Conservation (phyloP, 2,113 vertebrate genomes). For the Mohoua ochrocephala region DNA sequence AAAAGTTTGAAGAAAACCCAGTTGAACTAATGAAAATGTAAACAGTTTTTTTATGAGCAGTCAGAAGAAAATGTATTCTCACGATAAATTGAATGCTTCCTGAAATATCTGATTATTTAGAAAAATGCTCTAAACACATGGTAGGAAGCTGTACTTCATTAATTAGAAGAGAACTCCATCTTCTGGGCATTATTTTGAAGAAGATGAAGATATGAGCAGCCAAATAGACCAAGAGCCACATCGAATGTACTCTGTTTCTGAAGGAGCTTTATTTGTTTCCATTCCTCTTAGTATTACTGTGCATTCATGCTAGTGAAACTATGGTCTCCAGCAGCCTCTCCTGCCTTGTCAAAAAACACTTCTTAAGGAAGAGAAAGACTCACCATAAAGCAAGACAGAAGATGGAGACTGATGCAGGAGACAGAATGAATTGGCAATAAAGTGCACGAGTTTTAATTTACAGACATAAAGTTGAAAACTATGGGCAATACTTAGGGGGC, state of each 20-base stretch:
- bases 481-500: background rate
- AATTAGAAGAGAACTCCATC: background rate
- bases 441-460: background rate
- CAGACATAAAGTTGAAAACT: background rate
- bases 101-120: background rate
- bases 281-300: background rate
- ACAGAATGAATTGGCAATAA: background rate
- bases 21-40: background rate
- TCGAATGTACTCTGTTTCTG: background rate
- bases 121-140: background rate
- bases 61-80: background rate
- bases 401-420: background rate
- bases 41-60: background rate
- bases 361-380: background rate
- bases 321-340: background rate
- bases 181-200: background rate
- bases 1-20: background rate
- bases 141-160: background rate
- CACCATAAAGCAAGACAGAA: background rate
- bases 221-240: background rate
- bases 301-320: background rate
- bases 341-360: background rate
- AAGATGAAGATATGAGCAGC: background rate
- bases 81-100: background rate
- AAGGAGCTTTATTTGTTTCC: background rate